These are phyloP conservation scores for western clawed frog (Xenopus tropicalis) DNA, from an alignment of 2,113 vertebrate genomes.

Conservation along the genomic window UCB_Xtro_10.0 CM004448.2:113085501-113086000, in stretches of 20 bases:
- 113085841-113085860: not conserved
- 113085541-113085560: too few relatives aligned
- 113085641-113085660: not conserved
- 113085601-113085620: too few relatives aligned
- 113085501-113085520: too few relatives aligned
- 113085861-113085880: conserved; percentile 14
- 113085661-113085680: not conserved
- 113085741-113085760: conserved; percentile 32
- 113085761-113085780: conserved; percentile 23
- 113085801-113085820: conserved; percentile 6
- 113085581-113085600: too few relatives aligned
- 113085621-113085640: too few relatives aligned
- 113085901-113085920: not conserved
- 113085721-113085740: conserved; percentile 37
- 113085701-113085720: conserved; percentile 22
- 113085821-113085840: not conserved
- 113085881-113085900: conserved; percentile 17
- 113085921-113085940: too few relatives aligned
- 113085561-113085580: too few relatives aligned
- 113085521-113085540: too few relatives aligned
- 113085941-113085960: too few relatives aligned
- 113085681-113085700: not conserved
- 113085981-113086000: too few relatives aligned
- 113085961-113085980: too few relatives aligned
- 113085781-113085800: conserved; percentile 27